A percentile compares a stretch with the other conserved stretches of the same genome.
Conservation (phyloP, 2,888 invertebrate species). For the Drosophila algonquin region DNA sequence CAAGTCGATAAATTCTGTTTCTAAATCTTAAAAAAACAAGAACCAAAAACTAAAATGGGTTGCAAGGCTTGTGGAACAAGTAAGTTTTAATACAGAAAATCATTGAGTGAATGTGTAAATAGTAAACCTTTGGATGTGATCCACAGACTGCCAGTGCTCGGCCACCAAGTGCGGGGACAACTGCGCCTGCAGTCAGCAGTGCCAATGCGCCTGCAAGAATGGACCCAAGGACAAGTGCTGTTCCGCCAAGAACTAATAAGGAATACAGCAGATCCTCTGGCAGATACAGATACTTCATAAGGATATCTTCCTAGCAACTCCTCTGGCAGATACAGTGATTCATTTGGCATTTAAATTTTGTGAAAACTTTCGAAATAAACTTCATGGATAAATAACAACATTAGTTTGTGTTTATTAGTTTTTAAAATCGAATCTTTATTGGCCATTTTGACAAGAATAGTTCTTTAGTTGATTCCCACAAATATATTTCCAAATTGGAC, state of each 20-base stretch:
- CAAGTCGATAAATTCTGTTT: slow-evolving; percentile 11
- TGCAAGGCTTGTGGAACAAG: slow-evolving; percentile 74
- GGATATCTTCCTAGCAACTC: background rate
- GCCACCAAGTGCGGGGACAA: slow-evolving; percentile 72
- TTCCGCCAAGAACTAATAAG: slow-evolving; percentile 53
- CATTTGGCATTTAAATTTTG: background rate
- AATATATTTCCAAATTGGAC: slow-evolving; percentile 21
- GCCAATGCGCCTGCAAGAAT: slow-evolving; percentile 72
- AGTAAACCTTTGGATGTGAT: background rate
- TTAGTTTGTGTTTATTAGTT: background rate
- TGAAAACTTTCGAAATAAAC: background rate
- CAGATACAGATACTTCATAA: background rate
- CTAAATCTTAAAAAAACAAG: background rate
- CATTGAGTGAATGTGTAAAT: background rate
- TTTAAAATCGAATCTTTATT: slow-evolving; percentile 79
- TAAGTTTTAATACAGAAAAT: slow-evolving; percentile 46
- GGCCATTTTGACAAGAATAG: slow-evolving; percentile 84
- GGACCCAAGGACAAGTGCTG: slow-evolving; percentile 75
- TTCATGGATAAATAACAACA: slow-evolving; percentile 10
- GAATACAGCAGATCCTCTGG: background rate
- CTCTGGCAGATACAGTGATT: background rate
- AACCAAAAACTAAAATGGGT: slow-evolving; percentile 53
- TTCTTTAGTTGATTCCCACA: slow-evolving; percentile 61
- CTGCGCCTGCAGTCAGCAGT: slow-evolving; percentile 72
- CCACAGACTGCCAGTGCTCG: slow-evolving; percentile 71